A percentile compares a stretch with the other conserved stretches of the same genome.
phyloP scores from a whole-genome alignment of 2,113 vertebrate species.

The Prunella himalayana region DNA sequence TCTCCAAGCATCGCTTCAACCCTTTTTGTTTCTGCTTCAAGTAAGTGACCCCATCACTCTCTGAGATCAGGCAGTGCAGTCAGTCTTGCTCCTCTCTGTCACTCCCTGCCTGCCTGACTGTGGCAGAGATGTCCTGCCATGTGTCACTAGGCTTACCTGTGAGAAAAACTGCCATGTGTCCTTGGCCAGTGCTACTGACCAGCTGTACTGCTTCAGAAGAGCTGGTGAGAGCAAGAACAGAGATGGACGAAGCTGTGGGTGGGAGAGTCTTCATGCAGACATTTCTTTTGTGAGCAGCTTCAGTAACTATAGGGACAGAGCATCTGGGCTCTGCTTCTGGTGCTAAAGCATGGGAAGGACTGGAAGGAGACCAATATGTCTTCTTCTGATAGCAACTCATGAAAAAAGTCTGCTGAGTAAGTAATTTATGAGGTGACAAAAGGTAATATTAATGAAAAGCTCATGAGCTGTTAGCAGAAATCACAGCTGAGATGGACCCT shows the following conservation, averaged over 20 bases:
- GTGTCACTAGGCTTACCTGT: not conserved
- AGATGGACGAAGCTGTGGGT: accelerated
- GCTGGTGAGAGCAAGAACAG: not conserved
- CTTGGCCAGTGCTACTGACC: not conserved
- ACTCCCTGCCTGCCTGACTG: not conserved
- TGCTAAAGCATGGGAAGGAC: not conserved
- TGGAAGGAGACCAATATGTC: not conserved
- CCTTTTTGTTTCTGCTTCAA: not conserved
- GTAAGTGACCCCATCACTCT: not conserved
- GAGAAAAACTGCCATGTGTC: not conserved
- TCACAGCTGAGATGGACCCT: not conserved
- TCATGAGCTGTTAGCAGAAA: not conserved
- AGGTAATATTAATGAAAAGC: not conserved
- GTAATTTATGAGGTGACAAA: not conserved
- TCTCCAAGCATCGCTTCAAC: not conserved
- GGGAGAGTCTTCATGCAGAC: not conserved
- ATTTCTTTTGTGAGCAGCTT: not conserved
- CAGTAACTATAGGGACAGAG: not conserved
- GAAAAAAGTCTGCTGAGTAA: not conserved
- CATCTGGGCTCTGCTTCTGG: not conserved
- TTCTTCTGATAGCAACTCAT: not conserved
- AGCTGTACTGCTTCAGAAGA: not conserved
- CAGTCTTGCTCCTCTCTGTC: not conserved
- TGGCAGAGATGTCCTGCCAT: not conserved
- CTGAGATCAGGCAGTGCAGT: not conserved